Evolutionary conservation across 2,888 invertebrate genomes (phyloP).

Genomic region (Sarcophaga subvicina): DNA sequence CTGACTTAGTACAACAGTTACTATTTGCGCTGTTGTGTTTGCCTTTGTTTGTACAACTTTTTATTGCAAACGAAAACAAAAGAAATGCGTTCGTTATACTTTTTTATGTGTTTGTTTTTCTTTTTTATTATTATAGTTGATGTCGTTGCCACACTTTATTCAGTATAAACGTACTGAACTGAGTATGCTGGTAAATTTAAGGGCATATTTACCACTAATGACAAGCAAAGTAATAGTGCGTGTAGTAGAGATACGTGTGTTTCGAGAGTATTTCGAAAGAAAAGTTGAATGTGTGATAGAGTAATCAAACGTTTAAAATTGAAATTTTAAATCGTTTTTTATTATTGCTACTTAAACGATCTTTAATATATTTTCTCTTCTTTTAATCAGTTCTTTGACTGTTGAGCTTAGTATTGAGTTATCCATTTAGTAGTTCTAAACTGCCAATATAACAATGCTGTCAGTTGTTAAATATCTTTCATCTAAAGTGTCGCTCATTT

Average conservation of each 20-base stretch:
- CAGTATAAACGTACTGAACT: not conserved
- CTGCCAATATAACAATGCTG: no score
- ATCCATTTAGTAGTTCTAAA: no score
- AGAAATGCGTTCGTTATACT: conserved; percentile 27
- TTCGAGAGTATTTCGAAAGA: not conserved
- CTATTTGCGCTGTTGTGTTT: not conserved
- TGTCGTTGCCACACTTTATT: not conserved
- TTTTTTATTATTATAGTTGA: not conserved
- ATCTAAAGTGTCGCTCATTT: no score
- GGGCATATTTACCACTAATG: conserved; percentile 32
- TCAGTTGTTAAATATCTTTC: no score
- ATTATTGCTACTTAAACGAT: no score
- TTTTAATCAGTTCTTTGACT: no score
- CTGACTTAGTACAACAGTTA: not conserved
- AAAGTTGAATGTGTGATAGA: no score
- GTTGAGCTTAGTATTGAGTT: no score
- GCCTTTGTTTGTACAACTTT: not conserved
- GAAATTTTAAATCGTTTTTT: no score
- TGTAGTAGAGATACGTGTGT: not conserved
- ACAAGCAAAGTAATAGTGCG: conserved; percentile 15
- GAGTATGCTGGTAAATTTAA: conserved; percentile 24
- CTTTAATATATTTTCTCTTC: no score
- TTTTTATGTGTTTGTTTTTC: conserved; percentile 22
- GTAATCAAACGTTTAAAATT: no score
- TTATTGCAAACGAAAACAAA: not conserved